A percentile compares a stretch with the other conserved stretches of the same genome.
Conservation (phyloP, 2,797 vertebrate genomes). For the Aldrovandia affinis region DNA sequence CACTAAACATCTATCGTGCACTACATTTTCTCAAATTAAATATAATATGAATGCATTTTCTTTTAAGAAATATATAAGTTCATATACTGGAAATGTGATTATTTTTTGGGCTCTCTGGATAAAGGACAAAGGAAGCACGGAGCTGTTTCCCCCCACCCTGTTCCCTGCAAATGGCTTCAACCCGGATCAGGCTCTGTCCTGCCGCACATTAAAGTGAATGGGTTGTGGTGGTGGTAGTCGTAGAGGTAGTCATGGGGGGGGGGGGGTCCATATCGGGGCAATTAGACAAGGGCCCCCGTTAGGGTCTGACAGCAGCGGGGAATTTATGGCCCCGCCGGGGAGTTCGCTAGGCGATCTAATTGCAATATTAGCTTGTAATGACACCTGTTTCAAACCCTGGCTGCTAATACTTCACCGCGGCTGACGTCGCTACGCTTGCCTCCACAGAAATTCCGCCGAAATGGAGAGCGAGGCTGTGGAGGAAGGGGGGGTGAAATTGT, state of each 20-base stretch:
- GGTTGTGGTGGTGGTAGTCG: background rate
- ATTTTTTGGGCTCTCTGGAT: background rate
- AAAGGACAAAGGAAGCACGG: background rate
- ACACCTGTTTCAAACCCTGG: slow-evolving; percentile 59
- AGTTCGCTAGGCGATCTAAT: slow-evolving; percentile 71
- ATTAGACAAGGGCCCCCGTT: slow-evolving; percentile 64
- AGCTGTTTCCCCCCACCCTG: background rate
- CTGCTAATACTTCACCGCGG: slow-evolving; percentile 58
- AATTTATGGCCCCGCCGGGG: slow-evolving; percentile 69
- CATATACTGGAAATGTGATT: background rate
- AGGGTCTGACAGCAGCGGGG: slow-evolving; percentile 60
- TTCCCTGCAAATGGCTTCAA: slow-evolving; percentile 23
- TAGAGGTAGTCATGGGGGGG: background rate
- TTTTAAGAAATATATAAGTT: background rate
- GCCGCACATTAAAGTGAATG: background rate
- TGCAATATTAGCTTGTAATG: slow-evolving; percentile 78
- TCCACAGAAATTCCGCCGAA: slow-evolving; percentile 61
- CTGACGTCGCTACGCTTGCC: slow-evolving; percentile 57
- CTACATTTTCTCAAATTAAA: too few species aligned
- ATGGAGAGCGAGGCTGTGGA: slow-evolving; percentile 44
- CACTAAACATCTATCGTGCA: too few species aligned
- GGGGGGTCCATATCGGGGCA: slow-evolving; percentile 57
- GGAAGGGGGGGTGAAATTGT: background rate
- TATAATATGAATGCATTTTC: too few species aligned
- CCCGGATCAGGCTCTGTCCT: background rate